phyloP scores from a whole-genome alignment of 2,797 vertebrate genomes.

The Enteromius anoplus region DNA sequence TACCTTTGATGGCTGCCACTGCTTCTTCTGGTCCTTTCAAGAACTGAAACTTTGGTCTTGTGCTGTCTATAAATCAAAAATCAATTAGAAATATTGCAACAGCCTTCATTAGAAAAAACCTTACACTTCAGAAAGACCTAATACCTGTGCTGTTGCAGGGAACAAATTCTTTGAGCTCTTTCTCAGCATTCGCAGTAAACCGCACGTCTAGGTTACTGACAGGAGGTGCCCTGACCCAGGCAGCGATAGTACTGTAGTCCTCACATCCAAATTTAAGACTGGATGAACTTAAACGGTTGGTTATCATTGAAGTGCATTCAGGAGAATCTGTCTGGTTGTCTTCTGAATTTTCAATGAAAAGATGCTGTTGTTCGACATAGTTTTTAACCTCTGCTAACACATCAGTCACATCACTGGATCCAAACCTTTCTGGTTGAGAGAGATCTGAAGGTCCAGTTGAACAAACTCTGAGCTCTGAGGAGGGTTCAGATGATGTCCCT shows the following conservation, averaged over 20 bases:
- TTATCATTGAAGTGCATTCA: neutral
- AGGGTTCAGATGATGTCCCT: neutral
- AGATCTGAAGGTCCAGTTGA: neutral
- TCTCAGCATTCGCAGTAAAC: constrained; percentile 82
- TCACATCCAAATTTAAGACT: constrained; percentile 65
- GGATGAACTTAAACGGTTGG: constrained; percentile 1
- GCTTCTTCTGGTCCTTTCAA: constrained; percentile 81
- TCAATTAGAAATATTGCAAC: constrained; percentile 7
- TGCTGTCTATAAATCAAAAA: constrained; percentile 52
- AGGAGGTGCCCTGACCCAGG: constrained; percentile 84
- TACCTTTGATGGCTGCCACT: constrained; percentile 74
- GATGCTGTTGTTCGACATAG: constrained; percentile 63
- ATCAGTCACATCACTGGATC: neutral
- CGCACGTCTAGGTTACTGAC: constrained; percentile 79
- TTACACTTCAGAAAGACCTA: neutral
- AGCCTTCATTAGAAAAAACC: neutral
- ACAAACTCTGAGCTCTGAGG: neutral
- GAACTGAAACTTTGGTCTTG: constrained; percentile 75
- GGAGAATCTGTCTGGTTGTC: neutral
- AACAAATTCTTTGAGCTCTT: constrained; percentile 77
- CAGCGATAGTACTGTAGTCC: constrained; percentile 71
- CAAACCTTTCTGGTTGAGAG: neutral
- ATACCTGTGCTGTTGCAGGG: constrained; percentile 70
- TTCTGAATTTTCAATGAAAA: constrained; percentile 37
- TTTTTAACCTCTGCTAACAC: constrained; percentile 39